Conservation (phyloP, 2,113 vertebrate genomes). For the Synchiropus splendidus region DNA sequence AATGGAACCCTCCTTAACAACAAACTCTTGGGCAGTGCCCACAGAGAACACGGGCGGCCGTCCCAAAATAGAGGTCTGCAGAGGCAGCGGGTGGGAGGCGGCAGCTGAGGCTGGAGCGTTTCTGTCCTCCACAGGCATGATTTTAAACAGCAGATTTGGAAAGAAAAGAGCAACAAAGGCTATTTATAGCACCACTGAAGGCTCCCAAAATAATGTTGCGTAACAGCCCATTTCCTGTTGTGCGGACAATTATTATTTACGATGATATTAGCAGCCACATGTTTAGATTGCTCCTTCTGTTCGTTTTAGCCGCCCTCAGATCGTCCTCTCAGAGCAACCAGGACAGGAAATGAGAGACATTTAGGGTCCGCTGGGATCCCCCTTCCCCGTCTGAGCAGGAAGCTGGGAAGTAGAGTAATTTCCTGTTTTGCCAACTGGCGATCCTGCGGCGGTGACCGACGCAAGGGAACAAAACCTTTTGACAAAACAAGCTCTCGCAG, state of each 20-base stretch:
- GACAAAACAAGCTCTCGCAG: slow-evolving; percentile 19
- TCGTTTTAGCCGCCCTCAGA: slow-evolving; percentile 12
- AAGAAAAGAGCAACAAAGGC: slow-evolving; percentile 24
- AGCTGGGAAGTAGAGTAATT: slow-evolving; percentile 62
- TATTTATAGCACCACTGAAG: slow-evolving; percentile 44
- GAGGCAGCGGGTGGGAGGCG: slow-evolving; percentile 47
- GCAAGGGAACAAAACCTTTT: slow-evolving; percentile 33
- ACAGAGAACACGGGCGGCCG: slow-evolving; percentile 28
- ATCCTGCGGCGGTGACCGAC: slow-evolving; percentile 33
- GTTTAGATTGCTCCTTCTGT: too few species aligned
- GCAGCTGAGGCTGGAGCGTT: slow-evolving; percentile 31
- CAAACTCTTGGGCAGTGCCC: slow-evolving; percentile 14
- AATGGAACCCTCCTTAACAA: slow-evolving; percentile 21
- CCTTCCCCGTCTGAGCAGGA: slow-evolving; percentile 61
- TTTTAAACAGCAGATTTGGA: slow-evolving; percentile 4
- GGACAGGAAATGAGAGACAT: slow-evolving; percentile 57
- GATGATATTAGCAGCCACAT: too few species aligned
- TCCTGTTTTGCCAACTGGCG: slow-evolving; percentile 66
- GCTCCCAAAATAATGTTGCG: slow-evolving; percentile 4
- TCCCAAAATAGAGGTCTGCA: slow-evolving; percentile 53
- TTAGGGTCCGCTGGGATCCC: slow-evolving; percentile 43
- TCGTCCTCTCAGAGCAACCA: slow-evolving; percentile 6
- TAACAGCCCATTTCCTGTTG: slow-evolving; percentile 15
- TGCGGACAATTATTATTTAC: too few species aligned
- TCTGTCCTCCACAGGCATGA: slow-evolving; percentile 1